A percentile compares a stretch with the other conserved stretches of the same genome.
These are phyloP conservation scores for Plebejus melissa DNA, from an alignment of 2,888 invertebrate species.

Conservation along the genomic window DNA sequence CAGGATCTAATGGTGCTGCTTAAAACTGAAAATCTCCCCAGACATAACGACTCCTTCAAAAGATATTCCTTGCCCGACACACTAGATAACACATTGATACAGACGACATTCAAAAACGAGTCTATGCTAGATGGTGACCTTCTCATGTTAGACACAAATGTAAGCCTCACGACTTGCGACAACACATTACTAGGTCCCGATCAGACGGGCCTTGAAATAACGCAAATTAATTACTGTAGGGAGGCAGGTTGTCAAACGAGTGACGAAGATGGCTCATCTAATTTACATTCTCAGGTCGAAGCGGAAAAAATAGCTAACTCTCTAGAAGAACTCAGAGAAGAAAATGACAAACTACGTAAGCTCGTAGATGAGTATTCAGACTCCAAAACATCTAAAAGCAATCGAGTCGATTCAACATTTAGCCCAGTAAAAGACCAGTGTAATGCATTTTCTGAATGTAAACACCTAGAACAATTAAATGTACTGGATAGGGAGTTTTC, in stretches of 20 bases:
- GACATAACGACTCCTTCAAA: slow-evolving; percentile 50
- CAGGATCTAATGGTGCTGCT: slow-evolving; percentile 54
- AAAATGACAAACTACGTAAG: slow-evolving; percentile 50
- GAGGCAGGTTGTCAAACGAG: slow-evolving; percentile 55
- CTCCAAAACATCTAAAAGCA: slow-evolving; percentile 34
- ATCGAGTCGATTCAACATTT: slow-evolving; percentile 42
- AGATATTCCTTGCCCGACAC: slow-evolving; percentile 60
- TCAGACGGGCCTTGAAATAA: slow-evolving; percentile 60
- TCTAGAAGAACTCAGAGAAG: slow-evolving; percentile 46
- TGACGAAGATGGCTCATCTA: slow-evolving; percentile 40
- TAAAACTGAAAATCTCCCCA: slow-evolving; percentile 46
- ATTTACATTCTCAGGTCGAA: slow-evolving; percentile 43
- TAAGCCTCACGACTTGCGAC: slow-evolving; percentile 59
- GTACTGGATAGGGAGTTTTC: slow-evolving; percentile 37
- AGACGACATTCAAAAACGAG: slow-evolving; percentile 56
- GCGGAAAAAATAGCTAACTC: slow-evolving; percentile 42
- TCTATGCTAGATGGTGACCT: slow-evolving; percentile 65
- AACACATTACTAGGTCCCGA: slow-evolving; percentile 58
- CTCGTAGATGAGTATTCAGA: slow-evolving; percentile 42
- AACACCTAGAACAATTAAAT: slow-evolving; percentile 38
- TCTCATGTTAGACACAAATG: slow-evolving; percentile 68
- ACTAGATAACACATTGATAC: slow-evolving; percentile 50
- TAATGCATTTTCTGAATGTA: slow-evolving; percentile 40
- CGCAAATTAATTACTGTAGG: slow-evolving; percentile 48
- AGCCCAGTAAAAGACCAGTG: slow-evolving; percentile 44